Base-by-base conservation (phyloP, 2,888 invertebrate species). In the Sericinus montela region DNA sequence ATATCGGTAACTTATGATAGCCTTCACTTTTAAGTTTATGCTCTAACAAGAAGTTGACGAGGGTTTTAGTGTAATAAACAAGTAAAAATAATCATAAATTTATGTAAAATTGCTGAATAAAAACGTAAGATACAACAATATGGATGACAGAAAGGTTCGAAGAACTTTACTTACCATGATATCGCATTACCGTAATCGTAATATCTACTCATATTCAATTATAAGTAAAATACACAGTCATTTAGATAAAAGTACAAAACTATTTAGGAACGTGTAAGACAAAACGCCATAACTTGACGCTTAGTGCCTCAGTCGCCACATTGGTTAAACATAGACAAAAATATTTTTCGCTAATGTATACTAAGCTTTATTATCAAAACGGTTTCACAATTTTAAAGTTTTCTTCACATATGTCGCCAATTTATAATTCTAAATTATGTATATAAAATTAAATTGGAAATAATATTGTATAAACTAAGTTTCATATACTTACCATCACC, bases 131-230 rank as follows among this genome's bases (percentile, higher is more conserved):
- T 70, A 67, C 67, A 69, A 75, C 81, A 85, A 81, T 74, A 84
- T 85, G 84, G 81, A 76, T 77, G 82, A 80, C 77, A 72, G 61
- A 58, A 52, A 56, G 52, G 56, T 64, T 66, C 69, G 54, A 59
- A 59, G 62, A 65, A 52, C 62, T 58, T 40, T 66, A 87, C 89
- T 89, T 60, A 89, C 89, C 89, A 89, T 81, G 89, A 86, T 80
- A 89, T 80, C 67, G 81, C 84, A 77, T 81, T 89, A 76, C 81
- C 74, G 78, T 84, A 89, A 80, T 89, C 89, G 82, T 83, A 89
- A 82, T 89, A 89, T 79, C 89, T 84, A 78, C 83, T 89, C 89
- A 89, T 89, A 77, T 76, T 84, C 75, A 72, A 60, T 74, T 69
- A n/a, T 70, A 72, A 69, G 66, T 72, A 69, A 72, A 62, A 61